These are phyloP conservation scores for Diabrotica balteata DNA, from an alignment of 2,888 invertebrate species.

Conservation along the genomic window DNA sequence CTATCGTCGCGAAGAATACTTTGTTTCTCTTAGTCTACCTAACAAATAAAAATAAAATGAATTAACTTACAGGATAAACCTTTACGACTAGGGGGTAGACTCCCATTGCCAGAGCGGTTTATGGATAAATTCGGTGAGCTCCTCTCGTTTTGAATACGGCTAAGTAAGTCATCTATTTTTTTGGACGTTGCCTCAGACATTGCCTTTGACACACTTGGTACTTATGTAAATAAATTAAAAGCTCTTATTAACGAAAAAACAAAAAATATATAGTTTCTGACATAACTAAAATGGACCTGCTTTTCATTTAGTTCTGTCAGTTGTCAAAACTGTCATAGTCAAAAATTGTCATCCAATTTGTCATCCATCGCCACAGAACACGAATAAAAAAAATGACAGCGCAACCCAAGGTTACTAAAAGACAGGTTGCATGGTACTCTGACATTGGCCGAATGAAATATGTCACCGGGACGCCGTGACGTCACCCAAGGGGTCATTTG, in stretches of 20 bases:
- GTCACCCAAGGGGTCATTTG: too few species aligned
- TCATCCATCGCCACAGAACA: too few species aligned
- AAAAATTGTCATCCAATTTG: too few species aligned
- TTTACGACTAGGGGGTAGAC: conserved; percentile 42
- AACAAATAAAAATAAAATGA: conserved; percentile 1
- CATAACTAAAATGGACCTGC: conserved; percentile 40
- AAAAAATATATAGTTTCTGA: conserved; percentile 41
- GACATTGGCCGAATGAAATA: too few species aligned
- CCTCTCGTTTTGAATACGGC: conserved; percentile 72
- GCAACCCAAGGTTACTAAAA: too few species aligned
- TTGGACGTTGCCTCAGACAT: conserved; percentile 76
- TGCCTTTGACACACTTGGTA: conserved; percentile 44
- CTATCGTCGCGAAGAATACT: too few species aligned
- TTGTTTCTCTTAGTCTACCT: too few species aligned
- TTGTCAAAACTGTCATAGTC: background rate
- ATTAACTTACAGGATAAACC: conserved; percentile 43
- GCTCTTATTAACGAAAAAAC: conserved; percentile 41
- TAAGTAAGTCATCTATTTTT: conserved; percentile 83
- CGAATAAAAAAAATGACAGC: too few species aligned
- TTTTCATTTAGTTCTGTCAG: conserved; percentile 18
- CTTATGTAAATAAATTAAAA: conserved; percentile 38
- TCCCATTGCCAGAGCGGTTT: conserved; percentile 36
- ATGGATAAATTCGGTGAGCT: conserved; percentile 45
- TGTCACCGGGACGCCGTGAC: too few species aligned
- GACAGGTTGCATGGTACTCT: too few species aligned